Base-by-base conservation (phyloP, 2,797 vertebrate species). In the Aeoliscus strigatus region DNA sequence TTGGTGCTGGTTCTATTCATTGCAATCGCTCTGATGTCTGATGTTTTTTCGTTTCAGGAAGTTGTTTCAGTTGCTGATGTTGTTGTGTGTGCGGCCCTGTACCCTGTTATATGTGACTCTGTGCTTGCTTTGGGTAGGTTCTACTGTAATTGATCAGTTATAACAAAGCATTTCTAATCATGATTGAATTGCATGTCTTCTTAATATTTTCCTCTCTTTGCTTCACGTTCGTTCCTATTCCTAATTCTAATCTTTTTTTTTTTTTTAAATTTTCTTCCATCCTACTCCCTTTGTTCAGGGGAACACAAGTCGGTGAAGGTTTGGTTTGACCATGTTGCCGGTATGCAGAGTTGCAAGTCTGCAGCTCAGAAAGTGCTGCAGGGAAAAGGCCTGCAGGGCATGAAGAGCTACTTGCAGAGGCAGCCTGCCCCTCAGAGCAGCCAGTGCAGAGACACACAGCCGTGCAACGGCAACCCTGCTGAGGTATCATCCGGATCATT, bases 31-130 rank as follows among this genome's bases (percentile, higher is more conserved):
- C 23, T 36, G 3, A 16, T 10, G 31, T 47, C 49, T 1, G 2
- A 25, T 8, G 38, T 42, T 14, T 2, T 58, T 37, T 3, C 55
- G 28, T 81, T 75, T 63, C 32, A 96, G 94, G 90, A 92, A 26
- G 60, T 57, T 0, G 41, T 88, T 39, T 87, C 91, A 6, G 73
- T 92, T 27, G 92, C 89, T 16, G 94, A 97, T 49, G 67, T 94
- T 52, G 91, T 92, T 46, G 75, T 96, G 44, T 96, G 92, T 91
- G 91, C 87, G 2, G 80, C 91, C 0, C 66, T 97, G 0, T 90
- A 84, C 37, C 92, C 91, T 0, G 14, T 94, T 57, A 75, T 95
- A 3, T 86, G 70, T 16, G 87, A 92, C 17, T 58, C 81, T 3
- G 47, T 73, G 40, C 70, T 81, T 23, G 23, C 81, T 12, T 64